phyloP scores from a whole-genome alignment of 2,888 invertebrate genomes.

The Eudasyphora cyanicolor region DNA sequence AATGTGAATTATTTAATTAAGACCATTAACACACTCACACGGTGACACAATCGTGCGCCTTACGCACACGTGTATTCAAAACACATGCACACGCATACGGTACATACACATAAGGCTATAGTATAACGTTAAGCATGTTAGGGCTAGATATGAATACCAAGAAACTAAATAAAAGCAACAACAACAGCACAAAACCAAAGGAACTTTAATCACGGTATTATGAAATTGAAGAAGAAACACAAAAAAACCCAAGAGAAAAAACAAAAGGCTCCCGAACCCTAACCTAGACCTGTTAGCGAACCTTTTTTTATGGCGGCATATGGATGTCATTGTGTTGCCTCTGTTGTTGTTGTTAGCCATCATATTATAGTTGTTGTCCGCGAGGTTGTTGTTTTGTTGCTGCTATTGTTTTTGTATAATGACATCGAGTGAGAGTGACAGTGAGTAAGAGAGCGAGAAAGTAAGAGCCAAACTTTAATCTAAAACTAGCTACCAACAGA shows the following conservation, averaged over 20 bases:
- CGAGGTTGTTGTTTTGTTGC: conserved; percentile 3
- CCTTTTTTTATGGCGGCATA: background rate
- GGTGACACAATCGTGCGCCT: too few relatives aligned
- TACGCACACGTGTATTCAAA: too few relatives aligned
- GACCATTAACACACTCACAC: too few relatives aligned
- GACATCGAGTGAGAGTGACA: background rate
- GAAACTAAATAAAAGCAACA: background rate
- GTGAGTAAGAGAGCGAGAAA: background rate
- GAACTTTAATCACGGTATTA: background rate
- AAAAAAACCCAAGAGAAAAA: background rate
- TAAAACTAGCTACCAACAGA: background rate
- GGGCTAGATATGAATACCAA: background rate
- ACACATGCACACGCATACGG: background rate
- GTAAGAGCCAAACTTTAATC: conserved; percentile 8
- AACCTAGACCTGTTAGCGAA: conserved; percentile 40
- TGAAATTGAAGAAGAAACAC: background rate
- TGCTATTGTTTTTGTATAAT: background rate
- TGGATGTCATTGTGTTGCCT: background rate
- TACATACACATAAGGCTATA: conserved; percentile 27
- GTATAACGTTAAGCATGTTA: conserved; percentile 31
- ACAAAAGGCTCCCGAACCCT: conserved; percentile 33
- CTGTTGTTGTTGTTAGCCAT: conserved; percentile 15
- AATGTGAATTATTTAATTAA: background rate
- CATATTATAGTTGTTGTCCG: too few relatives aligned
- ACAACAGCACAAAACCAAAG: conserved; percentile 3